These are phyloP conservation scores for Ptychochromis oligacanthus DNA, from an alignment of 2,113 vertebrate genomes.

Conservation along the genomic window DNA sequence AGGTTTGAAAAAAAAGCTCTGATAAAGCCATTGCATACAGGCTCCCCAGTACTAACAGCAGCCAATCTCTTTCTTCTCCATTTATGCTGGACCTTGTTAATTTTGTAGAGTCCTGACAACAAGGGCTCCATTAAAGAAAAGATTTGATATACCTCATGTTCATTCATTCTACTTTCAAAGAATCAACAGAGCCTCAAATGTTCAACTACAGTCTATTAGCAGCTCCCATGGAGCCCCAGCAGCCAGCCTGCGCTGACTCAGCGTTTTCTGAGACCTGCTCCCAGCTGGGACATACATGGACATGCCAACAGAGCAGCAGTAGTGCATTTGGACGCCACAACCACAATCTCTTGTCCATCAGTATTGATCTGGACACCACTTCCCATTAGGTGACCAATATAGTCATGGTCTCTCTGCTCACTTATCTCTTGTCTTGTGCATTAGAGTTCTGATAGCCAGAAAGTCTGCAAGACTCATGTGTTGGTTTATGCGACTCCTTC, in stretches of 20 bases:
- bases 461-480: background rate
- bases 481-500: background rate
- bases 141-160: background rate
- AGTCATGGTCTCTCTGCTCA: constrained; percentile 2
- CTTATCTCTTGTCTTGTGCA: constrained; percentile 18
- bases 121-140: background rate
- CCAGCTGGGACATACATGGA: constrained; percentile 19
- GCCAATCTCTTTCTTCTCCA: no score
- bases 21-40: no score
- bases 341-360: constrained; percentile 28
- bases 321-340: constrained; percentile 51
- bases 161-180: background rate
- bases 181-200: background rate
- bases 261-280: constrained; percentile 30
- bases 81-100: no score
- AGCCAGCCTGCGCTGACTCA: constrained; percentile 36
- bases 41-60: no score
- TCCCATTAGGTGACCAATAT: constrained; percentile 44
- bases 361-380: constrained; percentile 44
- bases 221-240: background rate
- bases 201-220: background rate
- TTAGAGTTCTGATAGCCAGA: constrained; percentile 24
- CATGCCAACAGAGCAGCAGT: constrained; percentile 16
- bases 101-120: no score
- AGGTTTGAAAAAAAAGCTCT: no score